Base-by-base conservation (phyloP, 1,140 invertebrate genomes). In the Cotesia typhae region DNA sequence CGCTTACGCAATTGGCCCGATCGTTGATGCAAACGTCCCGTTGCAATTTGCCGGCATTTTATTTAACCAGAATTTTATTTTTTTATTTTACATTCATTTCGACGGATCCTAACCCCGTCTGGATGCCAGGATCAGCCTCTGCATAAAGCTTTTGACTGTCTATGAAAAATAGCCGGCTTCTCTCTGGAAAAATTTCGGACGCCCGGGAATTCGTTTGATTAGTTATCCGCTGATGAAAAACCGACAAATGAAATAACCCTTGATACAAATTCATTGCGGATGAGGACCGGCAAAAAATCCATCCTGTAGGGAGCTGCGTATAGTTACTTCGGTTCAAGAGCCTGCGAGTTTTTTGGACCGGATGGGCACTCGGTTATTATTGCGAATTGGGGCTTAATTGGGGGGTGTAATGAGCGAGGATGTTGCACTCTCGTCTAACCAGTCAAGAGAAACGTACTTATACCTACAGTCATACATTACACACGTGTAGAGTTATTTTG, bases 331-430 rank as follows among this genome's bases (percentile, higher is more conserved):
- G 51, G 74, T 75, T 78, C 73, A 76, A n/a, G 17, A 17, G 17
- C 17, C 17, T 17, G 17, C 17, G 17, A 17, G 75, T 76, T 84
- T 84, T 84, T 84, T 82, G 80, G 82, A 76, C 74, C 75, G 77
- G 68, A 80, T 82, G 84, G 85, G 85, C 84, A 82, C 28, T 79
- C 80, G 76, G 78, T 79, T 80, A 84, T 86, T 85, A 85, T 83
- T 79, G 73, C 66, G 85, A 84, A 86, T 85, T 86, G 82, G 83
- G 82, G 80, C 84, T 86, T 85, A 85, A 86, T 86, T 86, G 84
- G 84, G 80, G 74, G 77, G 77, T 77, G 80, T 86, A 84, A 86
- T 84, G 83, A 86, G 82, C 79, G 75, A 68, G 79, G 78, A 76
- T 47, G 14, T 47, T 20, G 20, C 81, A 80, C 78, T 83, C 80